Base-by-base conservation (phyloP, 2,888 invertebrate genomes). In the Podotricha telesiphe region DNA sequence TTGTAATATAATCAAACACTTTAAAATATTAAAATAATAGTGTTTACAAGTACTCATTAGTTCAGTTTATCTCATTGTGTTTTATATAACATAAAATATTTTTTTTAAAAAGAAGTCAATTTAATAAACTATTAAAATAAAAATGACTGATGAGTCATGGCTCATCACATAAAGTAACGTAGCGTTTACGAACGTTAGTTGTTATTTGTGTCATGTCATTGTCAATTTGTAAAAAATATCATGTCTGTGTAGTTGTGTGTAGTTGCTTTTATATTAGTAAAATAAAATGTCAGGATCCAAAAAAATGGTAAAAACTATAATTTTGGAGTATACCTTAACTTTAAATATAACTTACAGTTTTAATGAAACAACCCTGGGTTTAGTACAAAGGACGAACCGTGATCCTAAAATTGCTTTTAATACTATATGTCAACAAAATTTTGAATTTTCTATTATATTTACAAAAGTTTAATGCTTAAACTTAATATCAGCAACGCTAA, bases 251-350 rank as follows among this genome's bases (percentile, higher is more conserved):
- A 79, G 80, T 86, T 81, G 84, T 85, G 83, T 82, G 78, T 79
- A 80, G 80, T 79, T 77, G 73, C 70, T 77, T 74, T 70, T 72
- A 74, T 76, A 68, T 71, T 71, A 68, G 65, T 63, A 70, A 78
- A 79, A 79, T 79, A 84, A 79, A 82, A 92, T 91, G 93, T 91
- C 92, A 79, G 87, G 82, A 78, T 82, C 89, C 76, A 89, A 89
- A 80, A 91, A 89, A 86, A 84, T 93, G 91, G 93, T 93, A 90
- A 85, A 76, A 71, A 73, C 51, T 10, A 63, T 53, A 47, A 20
- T 13, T 22, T 15, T 19, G 42, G 53, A 59, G 17, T 45, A 45
- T 17, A 45, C 10, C 1, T 1, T 45, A 11, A 42, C 10, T 4
- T 15, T 5, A 45, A 2, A 28, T 42, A 59, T n/a, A 2, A 10